Percentiles rank a stretch among this genome's conserved stretches.
Evolutionary conservation across 1,140 invertebrate species (phyloP).

Genomic region (Sinella curviseta): DNA sequence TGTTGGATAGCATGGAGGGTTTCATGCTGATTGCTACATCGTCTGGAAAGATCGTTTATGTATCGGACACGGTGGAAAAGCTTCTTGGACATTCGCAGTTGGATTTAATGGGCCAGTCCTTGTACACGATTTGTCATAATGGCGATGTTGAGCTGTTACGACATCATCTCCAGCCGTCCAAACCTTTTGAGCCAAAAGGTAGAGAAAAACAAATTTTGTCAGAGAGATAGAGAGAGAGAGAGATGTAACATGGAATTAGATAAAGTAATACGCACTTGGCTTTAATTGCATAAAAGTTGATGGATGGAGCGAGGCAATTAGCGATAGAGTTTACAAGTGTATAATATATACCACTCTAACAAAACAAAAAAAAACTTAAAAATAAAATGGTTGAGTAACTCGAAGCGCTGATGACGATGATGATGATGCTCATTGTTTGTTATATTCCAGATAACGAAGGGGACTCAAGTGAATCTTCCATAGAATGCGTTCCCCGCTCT

Average conservation of each 20-base stretch:
- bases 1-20: conserved; percentile 63
- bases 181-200: conserved; percentile 41
- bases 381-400: too few species aligned
- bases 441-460: neutral
- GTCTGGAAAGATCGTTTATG: conserved; percentile 81
- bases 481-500: conserved; percentile 47
- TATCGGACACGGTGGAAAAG: conserved; percentile 78
- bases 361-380: too few species aligned
- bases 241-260: too few species aligned
- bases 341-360: too few species aligned
- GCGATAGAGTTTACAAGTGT: too few species aligned
- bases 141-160: conserved; percentile 71
- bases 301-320: too few species aligned
- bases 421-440: neutral
- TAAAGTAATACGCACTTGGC: too few species aligned
- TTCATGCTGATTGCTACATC: conserved; percentile 77
- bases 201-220: too few species aligned
- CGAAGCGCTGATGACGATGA: too few species aligned
- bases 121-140: conserved; percentile 74
- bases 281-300: too few species aligned
- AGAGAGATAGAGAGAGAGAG: neutral
- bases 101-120: conserved; percentile 80
- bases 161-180: conserved; percentile 49
- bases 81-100: conserved; percentile 79
- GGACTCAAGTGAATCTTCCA: neutral